Base-by-base conservation (phyloP, 2,888 invertebrate species). In the Megamerina dolium region DNA sequence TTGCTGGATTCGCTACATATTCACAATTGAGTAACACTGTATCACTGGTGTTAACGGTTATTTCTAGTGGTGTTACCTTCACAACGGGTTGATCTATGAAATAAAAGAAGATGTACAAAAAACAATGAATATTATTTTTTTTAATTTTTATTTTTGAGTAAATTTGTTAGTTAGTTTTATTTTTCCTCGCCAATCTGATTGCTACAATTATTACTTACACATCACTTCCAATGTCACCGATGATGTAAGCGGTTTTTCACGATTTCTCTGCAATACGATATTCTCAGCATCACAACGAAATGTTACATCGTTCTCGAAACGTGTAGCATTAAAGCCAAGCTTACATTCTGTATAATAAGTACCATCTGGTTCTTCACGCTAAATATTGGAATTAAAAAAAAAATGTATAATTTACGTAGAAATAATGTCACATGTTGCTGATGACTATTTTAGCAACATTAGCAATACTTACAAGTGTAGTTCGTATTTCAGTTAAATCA, bases 1-100 rank as follows among this genome's bases (percentile, higher is more conserved):
- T 79, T 18, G 87, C 83, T 1, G 93, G 92, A 73, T 93, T 93
- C 43, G 92, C 87, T 52, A 84, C 83, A 65, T 89, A 91, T 57
- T 82, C 80, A 68, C 92, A 92, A 52, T 81, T 80, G 39, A 92
- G 77, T 29, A 85, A 74, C 34, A 87, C 77, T 54, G 83, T 81
- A 26, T 79, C 77, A 12, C 82, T 81, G 69, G 91, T 92, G 56
- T 86, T 84, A 5, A 85, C 83, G 0, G 87, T 86, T 50, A 86
- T 77, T 64, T 85, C 85, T 21, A 76, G 77, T 1, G 89, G 87
- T 37, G 75, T 78, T 41, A 91, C 82, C 43, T 75, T 77, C 4
- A 92, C 87, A 44, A 88, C 83, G 4, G 92, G 92, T 0, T 89
- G 85, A 78, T 90, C 92, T 92, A 75, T 13, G 39, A 36, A 29